Evolutionary conservation across 2,113 vertebrate genomes (phyloP).

Genomic region (Clinocottus analis): DNA sequence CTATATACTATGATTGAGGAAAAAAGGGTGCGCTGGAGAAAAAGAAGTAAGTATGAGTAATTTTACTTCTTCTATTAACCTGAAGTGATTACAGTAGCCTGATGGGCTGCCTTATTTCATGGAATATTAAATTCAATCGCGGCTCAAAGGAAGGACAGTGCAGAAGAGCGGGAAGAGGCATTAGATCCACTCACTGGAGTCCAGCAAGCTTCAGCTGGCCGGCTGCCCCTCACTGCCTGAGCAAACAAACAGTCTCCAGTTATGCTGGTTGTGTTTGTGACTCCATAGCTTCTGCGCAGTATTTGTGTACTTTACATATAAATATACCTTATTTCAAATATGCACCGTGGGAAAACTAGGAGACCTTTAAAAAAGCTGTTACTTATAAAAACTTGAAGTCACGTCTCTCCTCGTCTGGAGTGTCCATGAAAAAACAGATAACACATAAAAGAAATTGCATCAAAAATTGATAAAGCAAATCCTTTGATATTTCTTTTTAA

Average conservation of each 20-base stretch:
- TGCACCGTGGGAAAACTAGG: not conserved
- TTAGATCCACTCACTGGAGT: slow-evolving; percentile 43
- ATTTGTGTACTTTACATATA: slow-evolving; percentile 6
- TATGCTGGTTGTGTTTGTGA: slow-evolving; percentile 26
- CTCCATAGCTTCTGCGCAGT: not conserved
- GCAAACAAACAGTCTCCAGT: slow-evolving; percentile 61
- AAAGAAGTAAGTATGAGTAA: slow-evolving; percentile 83
- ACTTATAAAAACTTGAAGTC: slow-evolving; percentile 16
- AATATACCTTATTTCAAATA: slow-evolving; percentile 21
- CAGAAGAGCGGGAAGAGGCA: slow-evolving; percentile 67
- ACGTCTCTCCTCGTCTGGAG: slow-evolving; percentile 1
- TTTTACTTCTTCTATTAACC: slow-evolving; percentile 98
- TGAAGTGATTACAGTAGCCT: slow-evolving; percentile 95
- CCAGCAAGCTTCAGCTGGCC: slow-evolving; percentile 28
- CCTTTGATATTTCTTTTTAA: slow-evolving; percentile 35
- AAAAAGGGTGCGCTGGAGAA: slow-evolving; percentile 48
- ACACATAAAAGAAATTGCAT: slow-evolving; percentile 39
- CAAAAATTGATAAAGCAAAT: slow-evolving; percentile 37
- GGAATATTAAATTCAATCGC: slow-evolving; percentile 99
- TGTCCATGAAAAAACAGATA: slow-evolving; percentile 9
- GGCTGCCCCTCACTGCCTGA: slow-evolving; percentile 29
- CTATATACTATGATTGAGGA: slow-evolving; percentile 79
- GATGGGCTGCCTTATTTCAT: slow-evolving; percentile 94
- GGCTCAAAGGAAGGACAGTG: slow-evolving; percentile 92
- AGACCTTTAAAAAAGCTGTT: not conserved